Conservation (phyloP, 2,888 invertebrate genomes). For the Acanthoscelides obtectus region DNA sequence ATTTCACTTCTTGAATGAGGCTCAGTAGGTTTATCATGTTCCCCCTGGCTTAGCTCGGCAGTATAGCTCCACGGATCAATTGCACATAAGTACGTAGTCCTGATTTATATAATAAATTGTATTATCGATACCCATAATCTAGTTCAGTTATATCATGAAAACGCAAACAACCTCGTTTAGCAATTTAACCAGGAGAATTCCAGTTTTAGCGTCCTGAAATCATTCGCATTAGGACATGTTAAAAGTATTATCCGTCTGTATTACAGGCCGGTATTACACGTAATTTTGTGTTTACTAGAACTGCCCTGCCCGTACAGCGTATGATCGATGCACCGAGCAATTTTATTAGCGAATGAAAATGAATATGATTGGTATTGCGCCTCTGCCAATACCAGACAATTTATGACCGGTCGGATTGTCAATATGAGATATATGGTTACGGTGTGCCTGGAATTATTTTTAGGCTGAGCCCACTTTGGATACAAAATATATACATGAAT, state of each 20-base stretch:
- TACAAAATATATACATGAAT: no score
- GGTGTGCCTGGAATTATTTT: neutral
- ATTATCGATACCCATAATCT: no score
- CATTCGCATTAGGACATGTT: neutral
- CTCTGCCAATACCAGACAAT: neutral
- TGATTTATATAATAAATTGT: no score
- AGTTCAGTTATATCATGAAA: neutral
- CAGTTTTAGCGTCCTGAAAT: neutral
- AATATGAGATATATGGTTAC: neutral
- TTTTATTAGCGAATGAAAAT: neutral
- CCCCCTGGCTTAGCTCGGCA: no score
- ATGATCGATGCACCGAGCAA: neutral
- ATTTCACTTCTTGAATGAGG: no score
- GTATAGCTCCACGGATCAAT: no score
- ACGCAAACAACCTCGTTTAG: neutral
- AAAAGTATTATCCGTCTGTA: neutral
- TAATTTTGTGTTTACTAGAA: neutral
- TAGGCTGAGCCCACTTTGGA: no score
- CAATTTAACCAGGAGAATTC: neutral
- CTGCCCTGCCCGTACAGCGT: neutral
- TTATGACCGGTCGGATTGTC: neutral
- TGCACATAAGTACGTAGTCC: no score
- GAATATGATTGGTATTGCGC: neutral
- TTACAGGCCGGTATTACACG: neutral
- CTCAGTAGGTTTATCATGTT: no score